Evolutionary conservation across 2,113 vertebrate species (phyloP).

Genomic region (Alethe diademata): DNA sequence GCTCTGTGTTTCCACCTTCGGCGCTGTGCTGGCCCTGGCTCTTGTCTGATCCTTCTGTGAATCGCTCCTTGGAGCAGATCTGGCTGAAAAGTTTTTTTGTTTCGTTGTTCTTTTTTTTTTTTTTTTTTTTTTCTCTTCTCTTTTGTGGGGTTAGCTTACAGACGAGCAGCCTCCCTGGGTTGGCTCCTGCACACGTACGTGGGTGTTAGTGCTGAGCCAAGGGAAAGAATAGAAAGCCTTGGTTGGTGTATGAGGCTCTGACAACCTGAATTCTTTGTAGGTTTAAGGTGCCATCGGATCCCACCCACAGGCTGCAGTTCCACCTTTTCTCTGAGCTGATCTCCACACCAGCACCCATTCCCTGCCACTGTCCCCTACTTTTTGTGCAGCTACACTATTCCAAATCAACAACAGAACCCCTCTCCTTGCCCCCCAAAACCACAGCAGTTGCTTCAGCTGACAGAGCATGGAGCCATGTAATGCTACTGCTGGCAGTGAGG

Average conservation of each 20-base stretch:
- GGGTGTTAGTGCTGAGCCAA: constrained; percentile 38
- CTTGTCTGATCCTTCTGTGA: constrained; percentile 20
- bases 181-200: not conserved
- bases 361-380: not conserved
- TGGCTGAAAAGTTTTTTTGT: constrained; percentile 21
- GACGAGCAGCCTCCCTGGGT: not conserved
- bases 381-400: not conserved
- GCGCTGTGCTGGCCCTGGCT: not conserved
- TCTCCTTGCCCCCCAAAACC: not conserved
- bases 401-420: not conserved
- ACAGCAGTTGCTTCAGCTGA: not conserved
- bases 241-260: not conserved
- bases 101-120: not conserved
- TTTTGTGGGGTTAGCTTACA: constrained; percentile 7
- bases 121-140: not conserved
- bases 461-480: not conserved
- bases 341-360: not conserved
- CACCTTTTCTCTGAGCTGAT: not conserved
- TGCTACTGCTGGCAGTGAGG: not conserved
- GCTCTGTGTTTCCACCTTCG: constrained; percentile 46
- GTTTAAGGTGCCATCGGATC: not conserved
- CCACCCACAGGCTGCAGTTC: not conserved
- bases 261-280: not conserved
- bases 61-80: constrained; percentile 7
- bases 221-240: constrained; percentile 8